Conservation (phyloP, 2,113 vertebrate genomes). For the Rhegmatorhina hoffmannsi region DNA sequence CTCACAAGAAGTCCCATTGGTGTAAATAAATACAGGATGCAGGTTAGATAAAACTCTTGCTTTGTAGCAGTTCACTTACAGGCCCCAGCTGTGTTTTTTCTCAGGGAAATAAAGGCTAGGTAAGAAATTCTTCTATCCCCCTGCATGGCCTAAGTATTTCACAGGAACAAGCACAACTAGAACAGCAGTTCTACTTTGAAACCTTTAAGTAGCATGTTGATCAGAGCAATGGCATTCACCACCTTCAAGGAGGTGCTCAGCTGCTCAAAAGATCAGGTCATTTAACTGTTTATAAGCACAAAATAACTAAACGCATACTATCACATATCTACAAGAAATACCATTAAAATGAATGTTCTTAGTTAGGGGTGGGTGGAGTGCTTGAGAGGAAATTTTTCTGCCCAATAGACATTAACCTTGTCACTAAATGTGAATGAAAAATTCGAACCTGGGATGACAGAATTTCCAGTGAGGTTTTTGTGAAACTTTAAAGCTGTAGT, state of each 20-base stretch:
- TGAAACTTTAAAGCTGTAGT: neutral
- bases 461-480: neutral
- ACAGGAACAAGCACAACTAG: neutral
- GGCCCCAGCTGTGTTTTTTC: neutral
- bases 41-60: neutral
- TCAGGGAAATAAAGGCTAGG: neutral
- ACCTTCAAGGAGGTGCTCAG: neutral
- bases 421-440: neutral
- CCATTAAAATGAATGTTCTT: neutral
- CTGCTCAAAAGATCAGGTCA: neutral
- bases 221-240: neutral
- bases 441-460: neutral
- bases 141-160: neutral
- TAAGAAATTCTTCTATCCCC: neutral
- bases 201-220: neutral
- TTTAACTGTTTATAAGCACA: neutral
- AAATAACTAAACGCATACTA: neutral
- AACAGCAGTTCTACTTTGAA: neutral
- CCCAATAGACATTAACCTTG: neutral
- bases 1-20: neutral
- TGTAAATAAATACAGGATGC: conserved; percentile 25
- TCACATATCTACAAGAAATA: neutral
- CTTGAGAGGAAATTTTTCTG: neutral
- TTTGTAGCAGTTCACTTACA: neutral
- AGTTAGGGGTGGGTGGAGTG: neutral